Base-by-base conservation (phyloP, 2,888 invertebrate genomes). In the Drosophila fungiperda region DNA sequence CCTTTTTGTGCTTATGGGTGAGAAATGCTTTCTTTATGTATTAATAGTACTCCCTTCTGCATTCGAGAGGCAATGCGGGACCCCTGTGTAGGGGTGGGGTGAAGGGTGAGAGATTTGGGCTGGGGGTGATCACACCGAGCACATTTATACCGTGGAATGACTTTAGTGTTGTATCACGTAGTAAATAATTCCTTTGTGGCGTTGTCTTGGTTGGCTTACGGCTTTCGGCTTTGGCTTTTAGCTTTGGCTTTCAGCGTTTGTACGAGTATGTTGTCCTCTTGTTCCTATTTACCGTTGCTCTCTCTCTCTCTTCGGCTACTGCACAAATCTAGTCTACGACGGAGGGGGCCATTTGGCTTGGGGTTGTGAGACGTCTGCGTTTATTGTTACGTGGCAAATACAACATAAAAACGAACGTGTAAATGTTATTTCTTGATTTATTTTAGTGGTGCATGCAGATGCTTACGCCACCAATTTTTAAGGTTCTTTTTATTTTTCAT, bases 401-500 rank as follows among this genome's bases (percentile, higher is more conserved):
- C 82, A 86, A 84, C 86, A 86, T 87, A 82, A 87, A 86, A 87
- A 74, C 82, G 88, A 83, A 87, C 87, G 87, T 87, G 87, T 84
- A 87, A 87, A 88, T 88, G 87, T 87, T 87, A 87, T 88, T 87
- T 85, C 85, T 88, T 88, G 87, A 88, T 87, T 87, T 87, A 88
- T 87, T 88, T 87, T 83, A 82, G 88, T 84, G 80, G 82, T 84
- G 84, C 87, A 87, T 87, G 87, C 86, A 87, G 86, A 81, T 86
- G 84, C 84, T 85, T 85, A 86, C 87, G 76, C 74, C 77, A 77
- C 89, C 84, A 75, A 88, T 88, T 79, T 78, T 72, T 77, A 86
- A 72, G 79, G 68, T 59, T 58, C 58, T 52, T 42, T 29, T 54
- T 40, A 26, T 54, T 7, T 42, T 52, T 48, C 42, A 57, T 48